phyloP scores from a whole-genome alignment of 2,113 vertebrate species.

The Hydrolagus affinis region DNA sequence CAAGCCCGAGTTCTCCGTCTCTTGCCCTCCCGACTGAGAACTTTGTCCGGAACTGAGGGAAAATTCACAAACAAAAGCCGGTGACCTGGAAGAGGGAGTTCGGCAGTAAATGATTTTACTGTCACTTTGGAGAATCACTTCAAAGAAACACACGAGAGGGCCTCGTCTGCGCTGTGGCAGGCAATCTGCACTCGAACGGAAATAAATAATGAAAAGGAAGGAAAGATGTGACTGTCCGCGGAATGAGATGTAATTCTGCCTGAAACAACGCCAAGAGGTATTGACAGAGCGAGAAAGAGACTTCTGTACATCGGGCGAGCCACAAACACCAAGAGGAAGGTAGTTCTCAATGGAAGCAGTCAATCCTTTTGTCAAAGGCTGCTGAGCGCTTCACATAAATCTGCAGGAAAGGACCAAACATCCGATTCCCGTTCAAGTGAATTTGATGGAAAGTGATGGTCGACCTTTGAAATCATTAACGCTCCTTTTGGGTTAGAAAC shows the following conservation, averaged over 20 bases:
- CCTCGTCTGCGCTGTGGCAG: constrained; percentile 2
- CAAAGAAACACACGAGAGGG: neutral
- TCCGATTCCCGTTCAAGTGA: neutral
- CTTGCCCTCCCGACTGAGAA: neutral
- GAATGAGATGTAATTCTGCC: constrained; percentile 21
- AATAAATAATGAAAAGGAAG: constrained; percentile 21
- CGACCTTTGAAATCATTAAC: neutral
- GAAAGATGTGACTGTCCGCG: neutral
- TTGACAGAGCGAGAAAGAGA: neutral
- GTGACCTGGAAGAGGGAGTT: constrained; percentile 9
- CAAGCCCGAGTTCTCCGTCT: neutral
- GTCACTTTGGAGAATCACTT: constrained; percentile 22
- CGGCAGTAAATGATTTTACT: constrained; percentile 24
- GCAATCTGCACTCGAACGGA: constrained; percentile 21
- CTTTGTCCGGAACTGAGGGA: neutral
- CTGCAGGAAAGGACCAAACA: neutral
- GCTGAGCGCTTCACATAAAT: neutral
- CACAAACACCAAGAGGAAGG: neutral
- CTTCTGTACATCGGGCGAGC: neutral
- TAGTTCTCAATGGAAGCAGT: neutral
- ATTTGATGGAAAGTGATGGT: neutral
- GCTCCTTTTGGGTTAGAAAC: neutral
- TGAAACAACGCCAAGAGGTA: constrained; percentile 12
- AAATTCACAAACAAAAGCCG: neutral
- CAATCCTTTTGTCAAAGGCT: constrained; percentile 14